Evolutionary conservation across 2,113 vertebrate genomes (phyloP).

Genomic region (Physeter macrocephalus): DNA sequence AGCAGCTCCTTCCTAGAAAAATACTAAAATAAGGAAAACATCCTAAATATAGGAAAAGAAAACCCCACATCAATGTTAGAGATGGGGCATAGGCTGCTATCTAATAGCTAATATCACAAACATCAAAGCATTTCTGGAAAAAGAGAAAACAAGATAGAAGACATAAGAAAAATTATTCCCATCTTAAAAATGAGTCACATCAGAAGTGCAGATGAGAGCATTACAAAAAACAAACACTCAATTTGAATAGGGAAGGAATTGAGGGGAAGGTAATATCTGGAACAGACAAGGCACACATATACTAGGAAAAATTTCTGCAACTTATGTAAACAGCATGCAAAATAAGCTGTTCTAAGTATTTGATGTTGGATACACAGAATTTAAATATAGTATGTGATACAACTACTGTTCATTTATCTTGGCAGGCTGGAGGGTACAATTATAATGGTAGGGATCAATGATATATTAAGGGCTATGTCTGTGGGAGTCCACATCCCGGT

Average conservation of each 20-base stretch:
- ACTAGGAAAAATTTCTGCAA: background rate
- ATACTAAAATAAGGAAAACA: background rate
- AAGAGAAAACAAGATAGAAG: background rate
- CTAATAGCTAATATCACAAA: background rate
- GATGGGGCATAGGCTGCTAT: background rate
- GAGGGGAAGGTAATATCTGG: background rate
- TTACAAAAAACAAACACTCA: background rate
- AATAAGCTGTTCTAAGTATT: background rate
- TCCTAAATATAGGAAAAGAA: background rate
- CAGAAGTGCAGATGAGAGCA: background rate
- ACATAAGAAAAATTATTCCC: background rate
- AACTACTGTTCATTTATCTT: background rate
- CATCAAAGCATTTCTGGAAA: background rate
- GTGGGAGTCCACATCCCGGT: too few relatives aligned
- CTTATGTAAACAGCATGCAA: background rate
- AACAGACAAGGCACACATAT: background rate
- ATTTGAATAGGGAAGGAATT: background rate
- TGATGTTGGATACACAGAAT: background rate
- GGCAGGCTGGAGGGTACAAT: background rate
- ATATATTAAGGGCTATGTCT: background rate
- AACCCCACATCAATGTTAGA: background rate
- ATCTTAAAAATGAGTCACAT: background rate
- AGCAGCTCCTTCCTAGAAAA: background rate
- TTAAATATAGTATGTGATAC: background rate
- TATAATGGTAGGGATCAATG: background rate